phyloP scores from a whole-genome alignment of 2,888 invertebrate species.

The Agriotes lineatus region DNA sequence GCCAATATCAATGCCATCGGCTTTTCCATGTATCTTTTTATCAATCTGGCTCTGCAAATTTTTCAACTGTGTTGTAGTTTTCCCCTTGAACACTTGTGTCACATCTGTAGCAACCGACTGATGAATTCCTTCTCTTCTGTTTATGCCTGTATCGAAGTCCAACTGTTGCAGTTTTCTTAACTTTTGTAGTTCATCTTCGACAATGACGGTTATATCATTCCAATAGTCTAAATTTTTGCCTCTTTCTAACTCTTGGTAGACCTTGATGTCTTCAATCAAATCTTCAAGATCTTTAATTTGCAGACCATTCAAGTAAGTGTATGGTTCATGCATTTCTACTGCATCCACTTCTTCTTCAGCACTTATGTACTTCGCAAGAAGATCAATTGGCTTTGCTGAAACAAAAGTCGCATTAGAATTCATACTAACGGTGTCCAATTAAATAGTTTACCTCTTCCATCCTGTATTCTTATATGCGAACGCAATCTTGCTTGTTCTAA shows the following conservation, averaged over 20 bases:
- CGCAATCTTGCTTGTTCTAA: constrained; percentile 94
- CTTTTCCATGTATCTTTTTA: constrained; percentile 84
- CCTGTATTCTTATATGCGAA: constrained; percentile 95
- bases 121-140: constrained; percentile 79
- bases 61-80: constrained; percentile 88
- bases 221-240: constrained; percentile 92
- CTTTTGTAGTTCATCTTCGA: constrained; percentile 92
- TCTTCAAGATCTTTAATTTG: constrained; percentile 94
- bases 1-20: constrained; percentile 94
- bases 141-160: constrained; percentile 71
- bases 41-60: constrained; percentile 88
- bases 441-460: constrained; percentile 87
- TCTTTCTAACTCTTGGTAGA: constrained; percentile 92
- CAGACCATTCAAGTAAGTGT: constrained; percentile 93
- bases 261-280: constrained; percentile 94
- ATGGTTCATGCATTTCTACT: constrained; percentile 98
- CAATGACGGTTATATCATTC: constrained; percentile 96
- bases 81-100: constrained; percentile 90
- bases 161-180: constrained; percentile 79
- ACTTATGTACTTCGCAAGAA: constrained; percentile 95
- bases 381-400: constrained; percentile 95
- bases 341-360: constrained; percentile 91
- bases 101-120: constrained; percentile 93
- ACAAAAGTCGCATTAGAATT: too few species aligned
- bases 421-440: too few species aligned